Percentiles rank a stretch among this genome's conserved stretches.
phyloP scores from a whole-genome alignment of 1,140 invertebrate genomes.

The Laupala kohalensis region DNA sequence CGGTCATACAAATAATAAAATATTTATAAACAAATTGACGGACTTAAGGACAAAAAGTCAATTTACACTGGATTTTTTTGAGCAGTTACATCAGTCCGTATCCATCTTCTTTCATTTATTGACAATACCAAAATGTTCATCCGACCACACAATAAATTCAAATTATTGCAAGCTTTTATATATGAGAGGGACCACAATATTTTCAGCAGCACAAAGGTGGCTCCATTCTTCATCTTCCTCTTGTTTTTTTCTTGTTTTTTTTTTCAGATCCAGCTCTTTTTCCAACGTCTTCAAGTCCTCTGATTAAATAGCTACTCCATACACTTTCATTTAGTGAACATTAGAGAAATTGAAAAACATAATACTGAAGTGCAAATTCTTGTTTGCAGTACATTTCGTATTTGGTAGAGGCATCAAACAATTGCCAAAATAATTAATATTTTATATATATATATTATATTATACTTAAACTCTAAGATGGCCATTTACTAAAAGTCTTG shows the following conservation, averaged over 20 bases:
- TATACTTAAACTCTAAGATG: constrained; percentile 2
- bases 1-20: constrained; percentile 4
- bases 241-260: neutral
- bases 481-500: constrained; percentile 2
- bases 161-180: too few species aligned
- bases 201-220: neutral
- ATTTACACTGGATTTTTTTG: constrained; percentile 8
- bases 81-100: constrained; percentile 8
- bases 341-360: neutral
- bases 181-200: neutral
- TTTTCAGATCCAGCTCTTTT: neutral
- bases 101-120: neutral
- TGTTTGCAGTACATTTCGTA: neutral
- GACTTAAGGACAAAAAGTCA: neutral
- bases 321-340: neutral
- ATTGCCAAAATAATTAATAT: neutral
- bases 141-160: neutral
- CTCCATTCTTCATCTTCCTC: neutral
- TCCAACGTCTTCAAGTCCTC: neutral
- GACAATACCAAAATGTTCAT: neutral
- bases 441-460: neutral
- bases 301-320: neutral
- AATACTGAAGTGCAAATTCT: neutral
- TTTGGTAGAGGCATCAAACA: neutral
- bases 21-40: neutral